A percentile compares a stretch with the other conserved stretches of the same genome.
Conservation (phyloP, 2,113 vertebrate genomes). For the Elephantulus edwardii region DNA sequence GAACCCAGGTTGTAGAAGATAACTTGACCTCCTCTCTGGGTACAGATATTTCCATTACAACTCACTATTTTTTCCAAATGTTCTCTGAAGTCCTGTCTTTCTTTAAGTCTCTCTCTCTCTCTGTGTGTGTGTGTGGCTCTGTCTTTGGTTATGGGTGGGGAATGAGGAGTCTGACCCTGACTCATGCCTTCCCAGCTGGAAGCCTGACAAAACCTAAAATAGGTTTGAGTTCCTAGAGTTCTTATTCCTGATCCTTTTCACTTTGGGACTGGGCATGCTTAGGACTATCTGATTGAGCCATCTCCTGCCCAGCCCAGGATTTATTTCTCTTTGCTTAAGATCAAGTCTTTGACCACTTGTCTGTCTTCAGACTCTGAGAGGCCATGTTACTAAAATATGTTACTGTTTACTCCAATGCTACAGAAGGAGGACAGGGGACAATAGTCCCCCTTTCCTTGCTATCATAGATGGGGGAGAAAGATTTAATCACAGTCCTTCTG, state of each 20-base stretch:
- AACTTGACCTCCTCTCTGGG: background rate
- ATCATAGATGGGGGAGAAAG: background rate
- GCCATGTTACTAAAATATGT: background rate
- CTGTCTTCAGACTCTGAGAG: background rate
- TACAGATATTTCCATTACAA: background rate
- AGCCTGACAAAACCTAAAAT: slow-evolving; percentile 62
- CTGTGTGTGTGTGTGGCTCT: background rate
- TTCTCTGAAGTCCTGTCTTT: background rate
- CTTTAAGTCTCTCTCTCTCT: background rate
- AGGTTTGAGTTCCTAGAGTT: slow-evolving; percentile 34
- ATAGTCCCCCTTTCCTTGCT: background rate
- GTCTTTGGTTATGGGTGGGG: slow-evolving; percentile 51
- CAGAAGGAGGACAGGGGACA: background rate
- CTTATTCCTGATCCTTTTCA: slow-evolving; percentile 30
- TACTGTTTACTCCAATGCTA: background rate
- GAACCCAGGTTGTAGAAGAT: background rate
- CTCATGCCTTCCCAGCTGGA: slow-evolving; percentile 18
- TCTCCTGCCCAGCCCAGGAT: background rate
- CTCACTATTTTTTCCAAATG: background rate
- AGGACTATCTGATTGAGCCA: background rate
- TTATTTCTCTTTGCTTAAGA: background rate
- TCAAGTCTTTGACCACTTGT: slow-evolving; percentile 12
- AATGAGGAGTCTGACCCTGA: slow-evolving; percentile 58
- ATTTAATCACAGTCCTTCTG: background rate
- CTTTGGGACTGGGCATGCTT: slow-evolving; percentile 11